phyloP scores from a whole-genome alignment of 2,888 invertebrate species.

The Conomelus anceps region DNA sequence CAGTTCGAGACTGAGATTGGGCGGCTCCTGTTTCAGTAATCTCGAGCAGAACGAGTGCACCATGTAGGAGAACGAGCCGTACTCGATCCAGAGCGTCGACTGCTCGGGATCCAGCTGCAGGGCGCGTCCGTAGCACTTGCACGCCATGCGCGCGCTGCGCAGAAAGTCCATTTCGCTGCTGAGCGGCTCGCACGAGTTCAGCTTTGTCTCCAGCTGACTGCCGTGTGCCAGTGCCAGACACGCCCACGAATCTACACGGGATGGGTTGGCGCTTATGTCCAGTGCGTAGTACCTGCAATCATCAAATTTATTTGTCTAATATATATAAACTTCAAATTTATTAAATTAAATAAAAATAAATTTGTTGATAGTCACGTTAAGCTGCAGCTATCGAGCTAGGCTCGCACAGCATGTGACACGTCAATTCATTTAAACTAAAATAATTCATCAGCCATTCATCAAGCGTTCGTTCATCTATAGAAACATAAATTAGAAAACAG shows the following conservation, averaged over 20 bases:
- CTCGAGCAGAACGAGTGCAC: constrained; percentile 87
- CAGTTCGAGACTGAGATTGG: constrained; percentile 42
- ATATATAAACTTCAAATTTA: too few species aligned
- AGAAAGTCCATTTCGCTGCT: constrained; percentile 49
- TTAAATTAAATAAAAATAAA: too few species aligned
- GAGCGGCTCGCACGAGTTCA: constrained; percentile 56
- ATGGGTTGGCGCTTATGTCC: constrained; percentile 74
- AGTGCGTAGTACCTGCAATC: constrained; percentile 63
- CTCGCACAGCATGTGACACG: too few species aligned
- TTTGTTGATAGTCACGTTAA: too few species aligned
- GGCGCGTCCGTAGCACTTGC: constrained; percentile 74
- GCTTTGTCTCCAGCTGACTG: constrained; percentile 67
- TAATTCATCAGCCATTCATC: too few species aligned
- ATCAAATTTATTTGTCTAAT: too few species aligned
- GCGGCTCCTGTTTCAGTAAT: constrained; percentile 58
- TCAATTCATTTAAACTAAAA: too few species aligned
- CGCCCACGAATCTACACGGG: constrained; percentile 87
- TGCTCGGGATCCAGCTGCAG: constrained; percentile 66
- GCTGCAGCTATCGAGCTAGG: too few species aligned
- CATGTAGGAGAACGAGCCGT: constrained; percentile 82
- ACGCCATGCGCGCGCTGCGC: constrained; percentile 43
- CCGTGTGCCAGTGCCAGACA: constrained; percentile 76
- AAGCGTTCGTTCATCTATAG: too few species aligned
- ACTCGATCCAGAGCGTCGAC: constrained; percentile 80
- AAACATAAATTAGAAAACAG: too few species aligned